Base-by-base conservation (phyloP, 2,113 vertebrate genomes). In the Ploceus nigricollis region DNA sequence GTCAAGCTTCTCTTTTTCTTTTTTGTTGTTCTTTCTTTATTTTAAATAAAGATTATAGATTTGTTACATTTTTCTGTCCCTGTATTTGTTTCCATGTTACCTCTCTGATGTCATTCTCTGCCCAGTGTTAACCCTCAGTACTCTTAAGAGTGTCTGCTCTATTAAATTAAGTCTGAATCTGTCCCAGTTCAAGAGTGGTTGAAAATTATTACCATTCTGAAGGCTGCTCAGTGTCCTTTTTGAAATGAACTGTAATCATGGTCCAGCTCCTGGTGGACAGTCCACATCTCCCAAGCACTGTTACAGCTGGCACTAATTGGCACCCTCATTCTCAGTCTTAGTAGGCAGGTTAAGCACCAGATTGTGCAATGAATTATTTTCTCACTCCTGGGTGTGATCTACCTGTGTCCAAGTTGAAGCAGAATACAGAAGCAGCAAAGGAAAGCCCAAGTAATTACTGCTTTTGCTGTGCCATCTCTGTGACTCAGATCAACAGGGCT, bases 341-440 rank as follows among this genome's bases (percentile, higher is more conserved):
- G 63, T 22, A 87, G 27, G 73, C 47, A 87, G 56, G 66, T 78
- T 83, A 92, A 83, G 73, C 39, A 87, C 47, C 72, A 83, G 66
- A 81, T 48, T 79, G 78, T 75, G 31, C 42, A 72, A 73, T 73
- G 37, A 88, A 89, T 92, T 95, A 50, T 93, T 86, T 92, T 88
- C 56, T 73, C n/a, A 57, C 54, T 80, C 39, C 47, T 93, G 24
- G 22, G 30, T 90, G 35, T 82, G 63, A 80, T 86, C 63, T 58
- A 17, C 66, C 35, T 72, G n/a, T 69, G 63, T 56, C 51, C 90
- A 92, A 90, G 54, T 39, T 82, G 93, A 95, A 94, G 48, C 24
- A 93, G 53, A 93, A 72, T 42, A 50, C 25, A 57, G 65, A 84
- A 44, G 20, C 16, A 89, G 57, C 30, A 42, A 70, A 85, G 31